Base-by-base conservation (phyloP, 2,888 invertebrate species). In the Theretra japonica region DNA sequence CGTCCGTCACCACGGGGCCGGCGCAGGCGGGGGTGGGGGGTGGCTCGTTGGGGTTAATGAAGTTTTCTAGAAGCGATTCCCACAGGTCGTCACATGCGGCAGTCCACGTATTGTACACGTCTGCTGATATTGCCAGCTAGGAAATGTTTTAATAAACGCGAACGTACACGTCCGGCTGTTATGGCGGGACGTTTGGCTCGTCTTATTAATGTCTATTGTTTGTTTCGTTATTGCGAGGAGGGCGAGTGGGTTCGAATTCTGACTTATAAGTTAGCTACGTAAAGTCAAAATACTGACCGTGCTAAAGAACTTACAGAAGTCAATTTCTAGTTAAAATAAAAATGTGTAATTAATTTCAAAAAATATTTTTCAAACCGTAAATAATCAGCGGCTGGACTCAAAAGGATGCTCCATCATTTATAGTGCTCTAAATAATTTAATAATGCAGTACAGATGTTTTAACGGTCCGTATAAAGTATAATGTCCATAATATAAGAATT, bases 61-160 rank as follows among this genome's bases (percentile, higher is more conserved):
- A 95, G 94, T 95, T 95, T 94, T 93, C 94, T 92, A 92, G 87
- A 88, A 88, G 88, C 93, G 94, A 94, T 91, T 94, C 94, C 94
- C 95, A 91, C 94, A 90, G 94, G 95, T 94, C 94, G 93, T 93
- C 93, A 94, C 92, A 93, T 93, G 92, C 89, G 90, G 92, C 82
- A 85, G 80, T 90, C 89, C 85, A 78, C 94, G 93, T 92, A 93
- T 93, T 93, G 93, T 90, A 88, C 92, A 90, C 93, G 92, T 90
- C 90, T 83, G 83, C 89, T 86, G 90, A 94, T 94, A 94, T 93
- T 93, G 93, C 68, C 80, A 88, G 86, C 86, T 88, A 83, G 89
- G 89, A 93, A 93, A 94, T 94, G 94, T 93, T 94, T 94, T 94
- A 94, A 94, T 94, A 94, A 94, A 91, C 93, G 92, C 93, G 41